Base-by-base conservation (phyloP, 2,113 vertebrate genomes). In the Hylia prasina region DNA sequence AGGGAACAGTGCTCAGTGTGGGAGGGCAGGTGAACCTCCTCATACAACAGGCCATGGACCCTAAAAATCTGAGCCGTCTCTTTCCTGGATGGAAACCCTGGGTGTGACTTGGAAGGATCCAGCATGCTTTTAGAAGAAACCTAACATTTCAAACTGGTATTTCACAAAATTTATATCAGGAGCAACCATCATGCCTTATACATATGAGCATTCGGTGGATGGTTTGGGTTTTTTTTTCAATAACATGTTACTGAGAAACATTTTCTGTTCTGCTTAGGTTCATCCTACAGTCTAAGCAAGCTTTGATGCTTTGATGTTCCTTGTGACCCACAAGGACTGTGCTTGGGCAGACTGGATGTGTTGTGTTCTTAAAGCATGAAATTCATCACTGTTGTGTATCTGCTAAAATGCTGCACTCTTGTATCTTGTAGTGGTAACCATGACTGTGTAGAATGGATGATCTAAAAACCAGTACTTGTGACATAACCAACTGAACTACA, bases 31-130 rank as follows among this genome's bases (percentile, higher is more conserved):
- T 99, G 93, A 99, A 99, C 97, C 98, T 99, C 82, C 99, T 99
- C 94, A 99, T 99, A 73, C 99, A 99, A 69, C 99, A 99, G 94
- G 99, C 99, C 94, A 99, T 99, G 98, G 99, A 99, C 96, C 99
- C 99, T 53, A 99, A 99, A 96, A 99, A 99, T 82, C 99, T 99
- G 80, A 99, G 99, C 97, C 98, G 94, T 1, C 99, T 99, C 71
- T 99, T 98, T 95, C 98, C 97, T 0, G 99, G 99, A 10, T 99
- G 99, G 99, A 99, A 99, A 93, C 97, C 99, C 54, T 99, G 99
- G 99, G 99, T 99, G 61, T 98, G 96, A 98, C 63, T 42, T 54
- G 82, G 44, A 64, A 94, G 72, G 61, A 82, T 57, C 20, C 44
- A 47, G 44, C 23, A 11, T 0, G 0, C 15, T 56, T 64, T 61